Evolutionary conservation across 2,888 invertebrate genomes (phyloP), one percentile per base, ranked within the genome.

Genomic region (Trachelus stipa): DNA sequence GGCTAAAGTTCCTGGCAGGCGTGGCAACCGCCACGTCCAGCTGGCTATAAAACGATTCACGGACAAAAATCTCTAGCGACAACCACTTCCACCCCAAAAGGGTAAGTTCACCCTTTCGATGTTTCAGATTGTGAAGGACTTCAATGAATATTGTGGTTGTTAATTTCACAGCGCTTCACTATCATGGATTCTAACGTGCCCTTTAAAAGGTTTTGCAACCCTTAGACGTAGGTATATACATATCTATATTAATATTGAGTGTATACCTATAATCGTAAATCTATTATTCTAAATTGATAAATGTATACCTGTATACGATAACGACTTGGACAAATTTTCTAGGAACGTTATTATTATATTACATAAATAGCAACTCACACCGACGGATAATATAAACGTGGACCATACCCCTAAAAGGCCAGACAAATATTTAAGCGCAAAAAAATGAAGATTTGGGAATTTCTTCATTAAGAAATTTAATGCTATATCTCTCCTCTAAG

Each of bases 21-120:
- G 30, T 69, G 75, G 37, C 77, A 73, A 73, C 74, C 37, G 73
- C 69, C 35, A 68, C 77, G 80, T 77, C 74, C 80, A 80, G 76
- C 73, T 78, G 78, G 79, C 80, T 82, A 84, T 83, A 83, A 83
- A 85, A 83, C 80, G 80, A 84, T 81, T 79, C 80, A 81, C 76
- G 77, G 9, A 56, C 23, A 23, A 56, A 56, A 56, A 56, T 56
- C 40, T 4, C 23, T 9, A 56, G 23, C 23, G 40, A 1, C 40
- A 23, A 9, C 23, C 40, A 1, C 6, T 56, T 2, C 40, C 23
- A 56, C 23, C 23, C 40, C 23, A 23, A 56, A 23, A 2, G 23
- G 23, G 23, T 6, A 23, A 23, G 2, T 56, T 23, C 6, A 23
- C 23, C 23, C 40, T 23, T 56, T 56, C 40, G 9, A 56, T 23